Percentiles rank a stretch among this genome's conserved stretches.
phyloP scores from a whole-genome alignment of 2,113 vertebrate species.

The Scopus umbretta region DNA sequence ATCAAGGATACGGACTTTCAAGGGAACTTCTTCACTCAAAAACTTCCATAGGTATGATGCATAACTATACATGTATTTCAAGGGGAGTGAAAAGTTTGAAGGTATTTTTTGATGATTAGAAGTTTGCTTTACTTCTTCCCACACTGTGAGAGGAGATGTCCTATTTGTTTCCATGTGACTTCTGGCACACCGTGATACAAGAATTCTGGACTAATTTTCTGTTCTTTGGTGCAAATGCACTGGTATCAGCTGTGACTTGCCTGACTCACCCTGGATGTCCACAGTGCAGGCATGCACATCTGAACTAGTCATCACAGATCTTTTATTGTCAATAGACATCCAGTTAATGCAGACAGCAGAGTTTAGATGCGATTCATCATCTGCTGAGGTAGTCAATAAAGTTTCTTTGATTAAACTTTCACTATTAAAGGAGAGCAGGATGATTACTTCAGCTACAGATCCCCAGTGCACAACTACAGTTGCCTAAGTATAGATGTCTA shows the following conservation, averaged over 20 bases:
- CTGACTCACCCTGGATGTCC: background rate
- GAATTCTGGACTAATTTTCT: background rate
- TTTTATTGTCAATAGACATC: background rate
- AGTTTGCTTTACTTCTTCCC: background rate
- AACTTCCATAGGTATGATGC: background rate
- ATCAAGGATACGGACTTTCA: background rate
- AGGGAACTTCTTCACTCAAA: background rate
- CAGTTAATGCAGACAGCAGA: background rate
- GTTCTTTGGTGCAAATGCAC: background rate
- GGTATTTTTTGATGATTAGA: background rate
- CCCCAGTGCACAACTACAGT: background rate
- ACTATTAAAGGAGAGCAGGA: background rate
- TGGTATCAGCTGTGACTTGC: background rate
- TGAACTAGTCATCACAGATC: background rate
- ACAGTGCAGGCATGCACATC: background rate
- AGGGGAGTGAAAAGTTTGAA: background rate
- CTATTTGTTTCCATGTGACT: background rate
- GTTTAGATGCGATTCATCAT: background rate
- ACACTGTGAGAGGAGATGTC: background rate
- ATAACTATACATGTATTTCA: background rate
- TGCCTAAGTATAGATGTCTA: background rate
- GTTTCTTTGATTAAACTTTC: background rate
- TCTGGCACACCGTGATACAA: background rate
- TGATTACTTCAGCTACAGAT: background rate
- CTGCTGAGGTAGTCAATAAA: background rate